Evolutionary conservation across 2,888 invertebrate species (phyloP).

Genomic region (Dasysyrphus albostriatus): DNA sequence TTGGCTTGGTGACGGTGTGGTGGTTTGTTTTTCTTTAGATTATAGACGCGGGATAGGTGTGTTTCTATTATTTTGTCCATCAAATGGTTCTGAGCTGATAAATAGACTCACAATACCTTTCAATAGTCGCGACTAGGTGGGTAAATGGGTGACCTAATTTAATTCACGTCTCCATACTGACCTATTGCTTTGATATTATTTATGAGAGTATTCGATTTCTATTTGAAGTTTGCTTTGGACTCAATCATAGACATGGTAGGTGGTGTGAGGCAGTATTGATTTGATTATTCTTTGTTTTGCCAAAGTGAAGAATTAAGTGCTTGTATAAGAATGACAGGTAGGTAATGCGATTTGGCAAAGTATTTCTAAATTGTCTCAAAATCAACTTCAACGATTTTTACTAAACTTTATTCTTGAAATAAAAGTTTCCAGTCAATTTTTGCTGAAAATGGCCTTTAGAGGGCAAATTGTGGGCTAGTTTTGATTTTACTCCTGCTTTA

Average conservation of each 20-base stretch:
- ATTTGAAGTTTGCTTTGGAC: background rate
- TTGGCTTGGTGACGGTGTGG: background rate
- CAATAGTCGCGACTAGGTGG: constrained; percentile 7
- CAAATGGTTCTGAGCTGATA: background rate
- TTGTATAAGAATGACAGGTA: background rate
- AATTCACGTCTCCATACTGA: constrained; percentile 15
- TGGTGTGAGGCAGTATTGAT: background rate
- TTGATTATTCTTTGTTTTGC: background rate
- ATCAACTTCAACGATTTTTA: too few species aligned
- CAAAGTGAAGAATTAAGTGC: constrained; percentile 1
- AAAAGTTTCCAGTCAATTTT: too few species aligned
- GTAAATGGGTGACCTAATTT: constrained; percentile 31
- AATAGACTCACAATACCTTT: background rate
- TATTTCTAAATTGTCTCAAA: too few species aligned
- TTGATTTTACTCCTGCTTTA: too few species aligned
- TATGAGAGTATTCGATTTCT: constrained; percentile 13
- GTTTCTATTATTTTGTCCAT: constrained; percentile 25
- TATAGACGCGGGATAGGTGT: background rate
- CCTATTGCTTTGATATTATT: constrained; percentile 6
- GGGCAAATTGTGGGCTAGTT: too few species aligned
- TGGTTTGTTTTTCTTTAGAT: background rate
- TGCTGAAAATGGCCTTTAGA: too few species aligned
- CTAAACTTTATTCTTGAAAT: too few species aligned
- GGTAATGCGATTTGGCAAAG: background rate
- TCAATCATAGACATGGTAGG: background rate